Evolutionary conservation across 2,888 invertebrate genomes (phyloP).

Genomic region (Campaea margaritaria): DNA sequence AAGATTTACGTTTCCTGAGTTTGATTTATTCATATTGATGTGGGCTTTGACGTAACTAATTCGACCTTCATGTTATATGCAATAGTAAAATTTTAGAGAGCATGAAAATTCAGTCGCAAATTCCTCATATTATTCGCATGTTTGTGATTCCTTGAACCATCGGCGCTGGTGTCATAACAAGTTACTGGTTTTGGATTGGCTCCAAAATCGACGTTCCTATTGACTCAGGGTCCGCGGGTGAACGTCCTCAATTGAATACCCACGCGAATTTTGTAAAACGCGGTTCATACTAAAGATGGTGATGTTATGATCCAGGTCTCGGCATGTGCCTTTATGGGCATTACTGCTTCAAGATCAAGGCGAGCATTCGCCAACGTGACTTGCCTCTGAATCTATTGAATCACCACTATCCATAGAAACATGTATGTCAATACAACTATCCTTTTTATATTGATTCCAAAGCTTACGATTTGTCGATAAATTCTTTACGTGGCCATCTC

Average conservation of each 20-base stretch:
- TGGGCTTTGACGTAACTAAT: constrained; percentile 28
- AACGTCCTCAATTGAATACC: constrained; percentile 67
- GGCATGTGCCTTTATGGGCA: constrained; percentile 55
- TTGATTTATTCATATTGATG: constrained; percentile 29
- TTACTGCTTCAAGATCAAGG: constrained; percentile 59
- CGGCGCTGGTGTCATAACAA: constrained; percentile 41
- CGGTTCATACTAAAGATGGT: constrained; percentile 52
- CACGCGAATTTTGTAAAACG: constrained; percentile 63
- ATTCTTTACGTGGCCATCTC: constrained; percentile 6
- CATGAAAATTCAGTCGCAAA: constrained; percentile 8
- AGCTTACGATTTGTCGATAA: constrained; percentile 8
- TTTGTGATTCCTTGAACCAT: constrained; percentile 31
- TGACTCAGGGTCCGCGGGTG: constrained; percentile 70
- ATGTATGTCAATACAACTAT: constrained; percentile 20
- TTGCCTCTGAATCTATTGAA: constrained; percentile 42
- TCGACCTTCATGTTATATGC: constrained; percentile 28
- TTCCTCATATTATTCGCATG: constrained; percentile 23
- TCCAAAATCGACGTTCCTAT: constrained; percentile 61
- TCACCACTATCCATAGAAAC: constrained; percentile 15
- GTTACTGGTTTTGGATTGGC: constrained; percentile 70
- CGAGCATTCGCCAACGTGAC: constrained; percentile 46
- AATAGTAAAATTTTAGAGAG: constrained; percentile 5
- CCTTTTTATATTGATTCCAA: constrained; percentile 17
- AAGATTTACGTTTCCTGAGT: constrained; percentile 39
- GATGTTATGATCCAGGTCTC: constrained; percentile 45